These are phyloP conservation scores for Sparidentex hasta DNA, from an alignment of 2,797 vertebrate genomes.

Conservation along the genomic window DNA sequence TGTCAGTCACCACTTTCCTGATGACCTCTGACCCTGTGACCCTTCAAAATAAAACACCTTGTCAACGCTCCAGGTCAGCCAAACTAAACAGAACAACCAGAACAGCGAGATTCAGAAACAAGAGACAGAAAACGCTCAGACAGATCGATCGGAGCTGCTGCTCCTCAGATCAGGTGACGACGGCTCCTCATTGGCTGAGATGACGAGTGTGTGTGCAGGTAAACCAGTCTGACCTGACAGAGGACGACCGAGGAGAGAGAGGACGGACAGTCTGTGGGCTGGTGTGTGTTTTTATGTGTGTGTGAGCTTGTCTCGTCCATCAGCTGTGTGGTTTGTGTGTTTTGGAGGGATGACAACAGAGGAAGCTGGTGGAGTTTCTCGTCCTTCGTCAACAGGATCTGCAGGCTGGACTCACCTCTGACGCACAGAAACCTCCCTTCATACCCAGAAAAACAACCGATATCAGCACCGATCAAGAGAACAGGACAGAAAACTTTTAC, in stretches of 20 bases:
- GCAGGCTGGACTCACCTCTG: conserved; percentile 10
- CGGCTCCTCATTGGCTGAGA: conserved; percentile 5
- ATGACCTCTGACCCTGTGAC: conserved; percentile 18
- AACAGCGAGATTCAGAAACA: not conserved
- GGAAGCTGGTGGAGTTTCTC: conserved; percentile 26
- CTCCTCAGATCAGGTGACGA: conserved; percentile 10
- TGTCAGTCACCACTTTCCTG: not conserved
- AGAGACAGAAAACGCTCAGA: not conserved
- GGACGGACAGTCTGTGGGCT: not conserved
- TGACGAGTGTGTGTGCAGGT: not conserved
- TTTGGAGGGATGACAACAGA: conserved; percentile 13
- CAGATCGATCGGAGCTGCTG: conserved; percentile 4
- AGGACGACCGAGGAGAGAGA: not conserved
- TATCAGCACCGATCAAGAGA: not conserved
- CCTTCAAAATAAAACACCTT: conserved; percentile 41
- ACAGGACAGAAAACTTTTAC: not conserved
- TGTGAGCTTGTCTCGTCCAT: not conserved
- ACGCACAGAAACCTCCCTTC: conserved; percentile 18
- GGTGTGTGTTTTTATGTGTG: not conserved
- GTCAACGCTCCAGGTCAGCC: not conserved
- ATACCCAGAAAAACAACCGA: not conserved
- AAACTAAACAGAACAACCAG: conserved; percentile 6
- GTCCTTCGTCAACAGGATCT: conserved; percentile 30
- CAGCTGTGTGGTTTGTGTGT: conserved; percentile 33
- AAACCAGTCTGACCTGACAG: conserved; percentile 6